Evolutionary conservation across 2,888 invertebrate species (phyloP), one percentile per base, ranked within the genome.

Genomic region (Zaprionus obscuricornis): DNA sequence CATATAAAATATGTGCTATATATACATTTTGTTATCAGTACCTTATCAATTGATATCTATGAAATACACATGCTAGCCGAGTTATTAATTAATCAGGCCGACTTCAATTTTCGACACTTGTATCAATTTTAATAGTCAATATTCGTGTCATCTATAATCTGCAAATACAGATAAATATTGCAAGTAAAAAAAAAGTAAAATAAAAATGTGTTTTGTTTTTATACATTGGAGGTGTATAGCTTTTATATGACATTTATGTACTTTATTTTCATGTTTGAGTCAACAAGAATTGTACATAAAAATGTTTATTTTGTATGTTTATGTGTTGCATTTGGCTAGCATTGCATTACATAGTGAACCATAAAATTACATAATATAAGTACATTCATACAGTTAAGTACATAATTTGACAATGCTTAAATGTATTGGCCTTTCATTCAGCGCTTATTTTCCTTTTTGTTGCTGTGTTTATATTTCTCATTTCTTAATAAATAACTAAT

Each of bases 171-270:
- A n/a, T n/a, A n/a, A n/a, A n/a, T n/a, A n/a, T n/a, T n/a, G n/a
- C n/a, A n/a, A n/a, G n/a, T n/a, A n/a, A n/a, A n/a, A n/a, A n/a
- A n/a, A n/a, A n/a, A n/a, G n/a, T n/a, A 13, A 18, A 18, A 14
- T 96, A 59, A 95, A 95, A 88, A 91, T 96, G 56, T 93, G 97
- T 22, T 60, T 33, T 17, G 14, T n/a, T n/a, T n/a, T n/a, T 8
- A 43, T 46, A 31, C 33, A 39, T 47, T 47, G 20, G 39, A 57
- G 42, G 22, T 45, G 51, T 56, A 29, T 70, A 58, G n/a, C n/a
- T n/a, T n/a, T 58, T 79, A 79, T 63, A 57, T 83, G 85, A 84
- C 77, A 75, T 70, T 62, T 69, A 79, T 66, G 72, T 58, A 62
- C 37, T 85, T 85, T 81, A 85, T 81, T 81, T 52, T 64, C 46